Conservation (phyloP, 35 echinoderm and acorn worm species). For the Acanthaster planci region DNA sequence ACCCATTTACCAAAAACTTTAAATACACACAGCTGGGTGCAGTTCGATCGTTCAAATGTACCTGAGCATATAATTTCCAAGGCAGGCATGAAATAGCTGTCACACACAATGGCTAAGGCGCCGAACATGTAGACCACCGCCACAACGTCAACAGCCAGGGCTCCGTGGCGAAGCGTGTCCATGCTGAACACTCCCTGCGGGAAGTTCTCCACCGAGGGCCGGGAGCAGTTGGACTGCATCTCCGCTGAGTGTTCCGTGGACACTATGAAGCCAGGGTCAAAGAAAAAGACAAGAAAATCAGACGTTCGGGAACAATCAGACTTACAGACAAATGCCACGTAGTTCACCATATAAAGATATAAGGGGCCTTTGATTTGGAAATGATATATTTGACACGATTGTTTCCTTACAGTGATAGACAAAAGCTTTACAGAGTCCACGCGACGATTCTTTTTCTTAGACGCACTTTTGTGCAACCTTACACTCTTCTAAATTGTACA, state of each 20-base stretch:
- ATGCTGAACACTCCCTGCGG: constrained; percentile 33
- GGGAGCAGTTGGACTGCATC: constrained; percentile 19
- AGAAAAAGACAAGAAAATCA: no score
- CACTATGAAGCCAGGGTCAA: no score
- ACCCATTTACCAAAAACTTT: background rate
- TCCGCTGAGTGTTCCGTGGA: background rate
- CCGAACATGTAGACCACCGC: constrained; percentile 58
- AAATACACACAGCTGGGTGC: background rate
- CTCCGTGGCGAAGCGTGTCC: constrained; percentile 41
- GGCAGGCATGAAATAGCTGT: constrained; percentile 70
- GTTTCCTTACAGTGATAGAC: no score
- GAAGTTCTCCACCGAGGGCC: constrained; percentile 35
- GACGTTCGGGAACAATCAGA: no score
- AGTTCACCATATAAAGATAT: no score
- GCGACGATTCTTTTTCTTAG: no score
- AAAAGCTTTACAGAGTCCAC: no score
- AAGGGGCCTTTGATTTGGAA: no score
- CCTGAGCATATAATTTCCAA: constrained; percentile 54
- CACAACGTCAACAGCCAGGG: constrained; percentile 41
- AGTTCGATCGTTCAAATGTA: background rate
- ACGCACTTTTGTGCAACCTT: no score
- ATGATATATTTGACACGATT: no score
- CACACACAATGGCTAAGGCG: constrained; percentile 56
- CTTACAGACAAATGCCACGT: no score
- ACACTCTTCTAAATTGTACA: no score